Base-by-base conservation (phyloP, 2,888 invertebrate species). In the Perizoma affinitatum region DNA sequence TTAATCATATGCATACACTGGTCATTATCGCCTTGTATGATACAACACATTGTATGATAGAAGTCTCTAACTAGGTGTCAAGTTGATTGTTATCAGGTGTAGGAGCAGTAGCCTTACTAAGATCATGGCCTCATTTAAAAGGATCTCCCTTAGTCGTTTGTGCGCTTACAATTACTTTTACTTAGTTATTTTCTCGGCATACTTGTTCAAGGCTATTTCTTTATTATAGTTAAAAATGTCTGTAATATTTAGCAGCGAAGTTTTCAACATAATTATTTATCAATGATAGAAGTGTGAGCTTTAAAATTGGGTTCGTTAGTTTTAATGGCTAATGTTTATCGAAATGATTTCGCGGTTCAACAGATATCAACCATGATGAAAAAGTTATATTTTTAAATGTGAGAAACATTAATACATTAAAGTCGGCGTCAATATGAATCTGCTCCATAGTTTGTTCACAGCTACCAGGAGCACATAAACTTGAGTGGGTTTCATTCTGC, bases 401-500 rank as follows among this genome's bases (percentile, higher is more conserved):
- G 22, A 22, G 7, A 22, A 6, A 44, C n/a, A 0, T 44, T 6
- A 0, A 44, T 44, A 33, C 36, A 46, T 54, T 50, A 22, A 22
- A 22, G 10, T 50, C 5, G 11, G 35, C 41, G n/a, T 50, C n/a
- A 42, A 33, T 34, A 56, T 49, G 44, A 11, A n/a, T 38, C 38
- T 57, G 11, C 46, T 46, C n/a, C 22, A 42, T 9, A 46, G 58
- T 63, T 53, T 40, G 70, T 66, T 70, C 65, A 61, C 45, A 61
- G 70, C 79, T 90, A 91, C 91, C 80, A 91, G 90, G 90, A 76
- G 82, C 64, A 62, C 80, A 91, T 78, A 80, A 72, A 70, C 59
- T 66, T 67, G 70, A 69, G 73, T 80, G 77, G 84, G 84, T 88
- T 82, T 83, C 56, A 59, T 66, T 65, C 78, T 79, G 85, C 82